These are phyloP conservation scores for Sturnus vulgaris DNA, from an alignment of 2,113 vertebrate species.

Conservation along the genomic window DNA sequence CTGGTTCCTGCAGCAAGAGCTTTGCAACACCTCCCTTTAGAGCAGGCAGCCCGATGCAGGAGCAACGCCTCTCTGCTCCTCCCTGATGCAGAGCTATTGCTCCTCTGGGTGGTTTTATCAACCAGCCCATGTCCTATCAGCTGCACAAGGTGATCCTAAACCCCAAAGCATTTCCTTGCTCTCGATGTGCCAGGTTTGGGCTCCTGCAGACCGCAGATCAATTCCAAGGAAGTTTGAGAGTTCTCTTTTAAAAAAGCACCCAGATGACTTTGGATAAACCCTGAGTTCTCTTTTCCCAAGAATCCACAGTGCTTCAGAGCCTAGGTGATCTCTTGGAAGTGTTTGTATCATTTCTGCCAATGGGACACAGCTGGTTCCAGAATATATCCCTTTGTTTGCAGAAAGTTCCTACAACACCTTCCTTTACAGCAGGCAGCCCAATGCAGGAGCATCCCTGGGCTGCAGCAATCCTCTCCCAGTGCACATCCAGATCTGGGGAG, in stretches of 20 bases:
- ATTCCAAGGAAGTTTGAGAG: neutral
- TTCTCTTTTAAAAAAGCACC: neutral
- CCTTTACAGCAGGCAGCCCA: neutral
- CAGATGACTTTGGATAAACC: neutral
- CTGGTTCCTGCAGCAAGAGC: neutral
- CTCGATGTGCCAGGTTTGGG: neutral
- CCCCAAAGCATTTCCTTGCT: neutral
- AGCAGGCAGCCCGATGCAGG: neutral
- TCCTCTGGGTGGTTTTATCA: neutral
- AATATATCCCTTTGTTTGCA: neutral
- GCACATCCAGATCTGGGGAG: rapidly evolving
- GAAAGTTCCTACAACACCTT: neutral
- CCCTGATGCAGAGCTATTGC: neutral
- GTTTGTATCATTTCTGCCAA: neutral
- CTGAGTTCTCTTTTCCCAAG: neutral
- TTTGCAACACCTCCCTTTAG: neutral
- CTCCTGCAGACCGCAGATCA: neutral
- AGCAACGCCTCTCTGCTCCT: neutral
- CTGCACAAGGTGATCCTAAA: neutral
- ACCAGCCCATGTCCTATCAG: neutral
- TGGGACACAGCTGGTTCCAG: rapidly evolving
- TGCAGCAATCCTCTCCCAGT: rapidly evolving
- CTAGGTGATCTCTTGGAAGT: neutral
- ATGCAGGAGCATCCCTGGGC: neutral
- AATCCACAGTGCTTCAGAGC: neutral